A percentile compares a stretch with the other conserved stretches of the same genome.
phyloP scores from a whole-genome alignment of 2,113 vertebrate species.

The Dipodomys spectabilis region DNA sequence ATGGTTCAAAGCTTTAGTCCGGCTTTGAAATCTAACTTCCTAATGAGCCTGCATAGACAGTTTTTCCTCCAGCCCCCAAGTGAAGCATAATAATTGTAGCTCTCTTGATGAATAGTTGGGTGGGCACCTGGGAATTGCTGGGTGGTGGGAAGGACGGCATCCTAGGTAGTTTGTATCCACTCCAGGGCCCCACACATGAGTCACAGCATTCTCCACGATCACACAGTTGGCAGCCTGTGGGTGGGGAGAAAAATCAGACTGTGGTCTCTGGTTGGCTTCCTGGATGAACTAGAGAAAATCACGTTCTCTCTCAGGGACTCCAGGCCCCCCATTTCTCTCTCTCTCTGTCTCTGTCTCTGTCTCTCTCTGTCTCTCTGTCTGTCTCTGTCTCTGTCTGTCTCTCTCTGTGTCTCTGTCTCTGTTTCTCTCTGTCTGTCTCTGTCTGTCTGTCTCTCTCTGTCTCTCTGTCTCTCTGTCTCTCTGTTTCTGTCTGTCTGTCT shows the following conservation, averaged over 20 bases:
- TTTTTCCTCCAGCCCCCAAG: constrained; percentile 69
- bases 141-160: constrained; percentile 73
- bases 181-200: neutral
- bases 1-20: constrained; percentile 80
- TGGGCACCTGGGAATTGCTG: constrained; percentile 42
- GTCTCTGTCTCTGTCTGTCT: too few species aligned
- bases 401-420: too few species aligned
- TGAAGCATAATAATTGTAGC: constrained; percentile 64
- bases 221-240: neutral
- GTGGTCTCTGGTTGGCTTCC: neutral
- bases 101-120: constrained; percentile 72
- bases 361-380: too few species aligned
- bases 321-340: too few species aligned
- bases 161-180: constrained; percentile 24
- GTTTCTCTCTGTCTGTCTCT: too few species aligned
- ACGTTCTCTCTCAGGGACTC: neutral
- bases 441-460: too few species aligned
- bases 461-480: too few species aligned
- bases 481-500: too few species aligned
- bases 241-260: neutral
- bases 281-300: too few species aligned
- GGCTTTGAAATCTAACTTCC: constrained; percentile 82
- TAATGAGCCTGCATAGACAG: constrained; percentile 76
- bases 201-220: neutral
- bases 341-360: too few species aligned